phyloP scores from a whole-genome alignment of 2,888 invertebrate species.

The Amphipoea lucens region DNA sequence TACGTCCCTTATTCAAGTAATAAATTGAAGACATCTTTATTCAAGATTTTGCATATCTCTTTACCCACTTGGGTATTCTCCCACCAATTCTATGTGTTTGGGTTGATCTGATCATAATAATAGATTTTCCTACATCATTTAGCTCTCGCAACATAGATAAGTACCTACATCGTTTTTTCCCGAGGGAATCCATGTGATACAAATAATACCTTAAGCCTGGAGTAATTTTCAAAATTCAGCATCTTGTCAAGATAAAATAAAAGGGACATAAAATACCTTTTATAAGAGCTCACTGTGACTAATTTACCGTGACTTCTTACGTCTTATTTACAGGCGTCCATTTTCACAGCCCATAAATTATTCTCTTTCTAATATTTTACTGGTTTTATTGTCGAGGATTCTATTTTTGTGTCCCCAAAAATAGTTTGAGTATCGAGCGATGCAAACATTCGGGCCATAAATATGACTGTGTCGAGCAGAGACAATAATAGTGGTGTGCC shows the following conservation, averaged over 20 bases:
- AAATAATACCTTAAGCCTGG: constrained; percentile 1
- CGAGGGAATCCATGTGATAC: not conserved
- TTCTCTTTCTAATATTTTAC: constrained; percentile 55
- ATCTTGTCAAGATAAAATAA: constrained; percentile 34
- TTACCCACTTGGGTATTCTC: not conserved
- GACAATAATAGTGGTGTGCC: constrained; percentile 15
- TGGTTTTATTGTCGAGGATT: constrained; percentile 43
- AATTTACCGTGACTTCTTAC: constrained; percentile 43
- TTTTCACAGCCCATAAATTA: constrained; percentile 55
- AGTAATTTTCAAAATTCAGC: constrained; percentile 27
- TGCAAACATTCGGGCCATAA: constrained; percentile 16
- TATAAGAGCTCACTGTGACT: constrained; percentile 21
- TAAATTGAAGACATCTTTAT: not conserved
- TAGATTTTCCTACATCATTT: too few species aligned
- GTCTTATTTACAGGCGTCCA: constrained; percentile 51
- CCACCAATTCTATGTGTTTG: not conserved
- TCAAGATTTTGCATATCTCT: not conserved
- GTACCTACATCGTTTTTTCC: not conserved
- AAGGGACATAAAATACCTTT: constrained; percentile 48
- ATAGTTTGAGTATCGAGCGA: constrained; percentile 47
- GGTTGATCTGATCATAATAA: not conserved
- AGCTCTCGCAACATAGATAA: not conserved
- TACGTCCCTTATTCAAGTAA: not conserved
- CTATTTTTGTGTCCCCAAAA: constrained; percentile 41
- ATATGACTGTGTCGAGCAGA: constrained; percentile 14